Evolutionary conservation across 2,797 vertebrate genomes (phyloP).

Genomic region (Sebastes hubbsi): DNA sequence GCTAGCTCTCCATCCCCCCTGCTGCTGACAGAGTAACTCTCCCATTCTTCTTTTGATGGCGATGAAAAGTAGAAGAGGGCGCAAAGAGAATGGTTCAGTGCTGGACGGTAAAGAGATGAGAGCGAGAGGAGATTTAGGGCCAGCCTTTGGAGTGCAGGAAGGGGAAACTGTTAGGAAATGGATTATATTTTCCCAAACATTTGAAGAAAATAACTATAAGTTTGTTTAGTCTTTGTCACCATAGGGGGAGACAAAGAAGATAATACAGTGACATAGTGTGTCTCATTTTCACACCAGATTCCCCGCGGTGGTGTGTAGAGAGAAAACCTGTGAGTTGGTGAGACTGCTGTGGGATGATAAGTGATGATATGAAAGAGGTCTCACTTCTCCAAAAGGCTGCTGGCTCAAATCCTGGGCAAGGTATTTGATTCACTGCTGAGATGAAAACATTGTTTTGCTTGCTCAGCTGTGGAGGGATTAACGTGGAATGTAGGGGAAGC

Average conservation of each 20-base stretch:
- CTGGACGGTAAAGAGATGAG: conserved; percentile 7
- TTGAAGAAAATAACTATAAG: background rate
- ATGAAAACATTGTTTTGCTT: conserved; percentile 38
- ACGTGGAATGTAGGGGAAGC: conserved; percentile 6
- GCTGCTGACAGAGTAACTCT: conserved; percentile 51
- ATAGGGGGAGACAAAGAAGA: background rate
- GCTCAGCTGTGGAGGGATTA: conserved; percentile 53
- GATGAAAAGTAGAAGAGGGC: conserved; percentile 37
- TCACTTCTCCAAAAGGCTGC: conserved; percentile 32
- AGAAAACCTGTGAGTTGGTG: conserved; percentile 25
- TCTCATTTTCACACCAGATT: conserved; percentile 36
- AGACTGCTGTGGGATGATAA: conserved; percentile 24
- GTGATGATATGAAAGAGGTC: conserved; percentile 34
- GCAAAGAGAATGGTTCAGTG: conserved; percentile 2
- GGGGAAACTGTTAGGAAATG: background rate
- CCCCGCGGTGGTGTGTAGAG: conserved; percentile 11
- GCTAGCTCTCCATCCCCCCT: conserved; percentile 15
- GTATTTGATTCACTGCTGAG: conserved; percentile 43
- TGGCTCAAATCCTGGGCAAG: conserved; percentile 40
- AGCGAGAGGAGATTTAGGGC: background rate
- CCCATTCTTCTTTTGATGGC: conserved; percentile 33
- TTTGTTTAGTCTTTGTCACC: conserved; percentile 12
- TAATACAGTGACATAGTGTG: background rate
- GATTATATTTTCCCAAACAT: background rate
- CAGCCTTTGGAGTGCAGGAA: background rate